phyloP scores from a whole-genome alignment of 2,888 invertebrate genomes.

The Sepioteuthis lessoniana region DNA sequence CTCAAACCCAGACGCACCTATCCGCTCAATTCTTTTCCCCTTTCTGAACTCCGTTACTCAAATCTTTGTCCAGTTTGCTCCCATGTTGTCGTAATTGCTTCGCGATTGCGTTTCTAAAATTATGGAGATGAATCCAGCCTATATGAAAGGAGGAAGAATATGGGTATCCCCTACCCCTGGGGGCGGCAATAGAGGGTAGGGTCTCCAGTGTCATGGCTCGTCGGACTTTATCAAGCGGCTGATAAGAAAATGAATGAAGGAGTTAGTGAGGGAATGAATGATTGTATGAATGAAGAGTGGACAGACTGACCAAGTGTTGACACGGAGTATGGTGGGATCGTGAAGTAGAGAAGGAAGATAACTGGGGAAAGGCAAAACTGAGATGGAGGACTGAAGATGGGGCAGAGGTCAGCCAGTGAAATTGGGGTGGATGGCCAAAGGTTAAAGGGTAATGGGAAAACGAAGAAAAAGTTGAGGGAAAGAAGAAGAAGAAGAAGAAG shows the following conservation, averaged over 20 bases:
- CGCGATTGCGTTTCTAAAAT: neutral
- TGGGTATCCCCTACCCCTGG: neutral
- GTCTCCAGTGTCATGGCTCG: slow-evolving; percentile 33
- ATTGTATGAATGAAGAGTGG: neutral
- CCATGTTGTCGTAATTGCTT: neutral
- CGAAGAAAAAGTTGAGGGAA: neutral
- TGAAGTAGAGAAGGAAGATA: neutral
- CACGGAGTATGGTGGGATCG: neutral
- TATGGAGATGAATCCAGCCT: neutral
- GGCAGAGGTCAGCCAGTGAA: neutral
- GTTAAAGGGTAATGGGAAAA: neutral
- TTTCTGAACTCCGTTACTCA: neutral
- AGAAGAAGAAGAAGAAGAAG: no score
- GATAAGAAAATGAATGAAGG: slow-evolving; percentile 1
- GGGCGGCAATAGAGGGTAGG: no score
- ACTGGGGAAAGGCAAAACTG: neutral
- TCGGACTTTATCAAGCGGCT: slow-evolving; percentile 33
- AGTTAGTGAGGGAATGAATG: neutral
- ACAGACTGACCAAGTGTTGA: neutral
- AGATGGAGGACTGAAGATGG: neutral
- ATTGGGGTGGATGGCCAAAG: slow-evolving; percentile 23
- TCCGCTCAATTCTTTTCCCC: fast-evolving
- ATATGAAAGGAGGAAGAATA: neutral
- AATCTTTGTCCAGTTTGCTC: neutral
- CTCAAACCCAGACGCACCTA: neutral